Percentiles rank a stretch among this genome's conserved stretches.
These are phyloP conservation scores for Parascotia fuliginaria DNA, from an alignment of 2,888 invertebrate genomes.

Conservation along the genomic window DNA sequence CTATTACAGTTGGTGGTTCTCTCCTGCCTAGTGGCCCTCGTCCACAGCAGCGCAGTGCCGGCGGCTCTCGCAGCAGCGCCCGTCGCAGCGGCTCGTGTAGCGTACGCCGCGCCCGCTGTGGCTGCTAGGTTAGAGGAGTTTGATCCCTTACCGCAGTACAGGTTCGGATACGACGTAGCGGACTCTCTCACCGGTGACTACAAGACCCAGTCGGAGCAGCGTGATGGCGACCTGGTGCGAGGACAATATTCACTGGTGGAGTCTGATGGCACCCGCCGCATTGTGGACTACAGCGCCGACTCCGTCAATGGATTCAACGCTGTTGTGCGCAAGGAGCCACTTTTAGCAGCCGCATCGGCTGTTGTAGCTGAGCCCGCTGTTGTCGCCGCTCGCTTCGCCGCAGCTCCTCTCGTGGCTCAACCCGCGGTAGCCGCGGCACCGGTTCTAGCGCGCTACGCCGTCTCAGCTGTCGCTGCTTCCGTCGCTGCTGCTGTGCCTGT, in stretches of 20 bases:
- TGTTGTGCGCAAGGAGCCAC: slow-evolving; percentile 72
- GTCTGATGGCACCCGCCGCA: slow-evolving; percentile 73
- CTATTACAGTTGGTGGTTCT: slow-evolving; percentile 74
- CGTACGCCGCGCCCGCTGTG: slow-evolving; percentile 59
- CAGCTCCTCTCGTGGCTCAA: slow-evolving; percentile 46
- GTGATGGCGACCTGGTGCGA: slow-evolving; percentile 84
- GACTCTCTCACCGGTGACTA: slow-evolving; percentile 79
- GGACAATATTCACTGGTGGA: slow-evolving; percentile 77
- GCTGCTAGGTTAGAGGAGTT: slow-evolving; percentile 75
- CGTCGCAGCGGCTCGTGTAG: slow-evolving; percentile 62
- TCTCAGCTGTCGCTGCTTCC: slow-evolving; percentile 32
- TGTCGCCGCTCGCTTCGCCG: slow-evolving; percentile 45
- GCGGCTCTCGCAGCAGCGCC: slow-evolving; percentile 60
- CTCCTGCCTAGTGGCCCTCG: slow-evolving; percentile 71
- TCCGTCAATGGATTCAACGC: slow-evolving; percentile 77
- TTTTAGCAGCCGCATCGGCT: slow-evolving; percentile 65
- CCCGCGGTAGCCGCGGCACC: slow-evolving; percentile 55
- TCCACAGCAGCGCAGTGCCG: slow-evolving; percentile 68
- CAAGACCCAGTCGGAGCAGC: slow-evolving; percentile 79
- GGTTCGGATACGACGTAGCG: slow-evolving; percentile 75
- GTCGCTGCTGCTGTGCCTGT: slow-evolving; percentile 44
- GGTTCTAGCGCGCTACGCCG: slow-evolving; percentile 24
- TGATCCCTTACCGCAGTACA: slow-evolving; percentile 86
- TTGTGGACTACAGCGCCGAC: slow-evolving; percentile 75
- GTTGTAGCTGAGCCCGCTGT: slow-evolving; percentile 67